phyloP scores from a whole-genome alignment of 2,113 vertebrate genomes.

The Thamnaconus septentrionalis region DNA sequence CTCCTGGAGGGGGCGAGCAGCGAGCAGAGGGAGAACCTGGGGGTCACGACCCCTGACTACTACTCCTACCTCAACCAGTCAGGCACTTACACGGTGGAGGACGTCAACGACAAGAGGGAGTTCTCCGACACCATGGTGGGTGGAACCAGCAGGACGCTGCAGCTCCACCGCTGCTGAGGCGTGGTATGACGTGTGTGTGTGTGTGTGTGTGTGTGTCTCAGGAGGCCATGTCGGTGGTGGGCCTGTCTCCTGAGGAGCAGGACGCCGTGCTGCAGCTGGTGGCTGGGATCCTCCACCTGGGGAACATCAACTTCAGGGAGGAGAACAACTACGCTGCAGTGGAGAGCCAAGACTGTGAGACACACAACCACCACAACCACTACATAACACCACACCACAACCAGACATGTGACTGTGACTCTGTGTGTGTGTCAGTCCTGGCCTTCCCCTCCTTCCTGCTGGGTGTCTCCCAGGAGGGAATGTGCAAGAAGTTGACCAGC shows the following conservation, averaged over 20 bases:
- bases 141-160: neutral
- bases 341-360: slow-evolving; percentile 82
- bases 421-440: slow-evolving; percentile 74
- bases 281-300: slow-evolving; percentile 81
- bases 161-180: neutral
- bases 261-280: slow-evolving; percentile 80
- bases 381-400: slow-evolving; percentile 18
- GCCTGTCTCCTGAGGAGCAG: slow-evolving; percentile 74
- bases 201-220: slow-evolving; percentile 36
- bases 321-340: slow-evolving; percentile 83
- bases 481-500: slow-evolving; percentile 81
- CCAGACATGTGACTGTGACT: slow-evolving; percentile 49
- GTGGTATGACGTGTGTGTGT: neutral
- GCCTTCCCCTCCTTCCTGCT: slow-evolving; percentile 81
- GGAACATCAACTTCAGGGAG: slow-evolving; percentile 81
- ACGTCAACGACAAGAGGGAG: slow-evolving; percentile 79
- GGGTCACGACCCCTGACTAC: slow-evolving; percentile 80
- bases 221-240: slow-evolving; percentile 81
- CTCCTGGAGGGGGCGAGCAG: slow-evolving; percentile 70
- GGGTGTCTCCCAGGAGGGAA: slow-evolving; percentile 76
- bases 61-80: slow-evolving; percentile 85
- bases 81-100: slow-evolving; percentile 80
- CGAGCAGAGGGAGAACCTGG: slow-evolving; percentile 80
- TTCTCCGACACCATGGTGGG: slow-evolving; percentile 80
- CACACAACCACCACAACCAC: no score